These are phyloP conservation scores for Mormoops blainvillei DNA, from an alignment of 2,113 vertebrate species.

Conservation along the genomic window DNA sequence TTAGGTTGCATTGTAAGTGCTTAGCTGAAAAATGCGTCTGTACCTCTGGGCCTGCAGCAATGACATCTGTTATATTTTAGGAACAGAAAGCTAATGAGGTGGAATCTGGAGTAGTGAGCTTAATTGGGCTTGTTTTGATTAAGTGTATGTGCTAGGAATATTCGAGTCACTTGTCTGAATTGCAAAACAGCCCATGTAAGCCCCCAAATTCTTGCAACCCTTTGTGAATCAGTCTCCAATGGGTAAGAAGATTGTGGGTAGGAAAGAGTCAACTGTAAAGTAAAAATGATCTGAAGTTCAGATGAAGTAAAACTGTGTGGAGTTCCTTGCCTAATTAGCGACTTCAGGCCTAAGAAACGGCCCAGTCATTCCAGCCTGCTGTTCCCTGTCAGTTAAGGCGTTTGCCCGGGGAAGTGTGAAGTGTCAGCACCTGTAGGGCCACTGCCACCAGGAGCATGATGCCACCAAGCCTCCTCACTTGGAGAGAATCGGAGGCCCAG, in stretches of 20 bases:
- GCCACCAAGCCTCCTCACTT: neutral
- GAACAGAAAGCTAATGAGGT: slow-evolving; percentile 87
- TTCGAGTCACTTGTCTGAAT: slow-evolving; percentile 84
- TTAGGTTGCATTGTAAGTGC: slow-evolving; percentile 82
- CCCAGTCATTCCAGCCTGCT: slow-evolving; percentile 48
- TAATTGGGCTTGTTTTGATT: slow-evolving; percentile 89
- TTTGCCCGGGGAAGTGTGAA: neutral
- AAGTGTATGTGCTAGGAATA: slow-evolving; percentile 86
- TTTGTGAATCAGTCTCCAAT: slow-evolving; percentile 73
- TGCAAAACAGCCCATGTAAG: slow-evolving; percentile 78
- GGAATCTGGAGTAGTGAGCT: slow-evolving; percentile 85
- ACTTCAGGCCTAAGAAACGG: slow-evolving; percentile 58
- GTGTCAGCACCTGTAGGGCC: slow-evolving; percentile 22
- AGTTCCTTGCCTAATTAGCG: slow-evolving; percentile 70
- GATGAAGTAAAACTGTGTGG: slow-evolving; percentile 40
- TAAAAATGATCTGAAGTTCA: slow-evolving; percentile 71
- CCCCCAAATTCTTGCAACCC: slow-evolving; percentile 78
- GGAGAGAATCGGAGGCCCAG: neutral
- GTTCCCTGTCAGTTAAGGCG: slow-evolving; percentile 26
- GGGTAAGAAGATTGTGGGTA: slow-evolving; percentile 57
- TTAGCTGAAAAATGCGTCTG: slow-evolving; percentile 83
- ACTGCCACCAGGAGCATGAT: neutral
- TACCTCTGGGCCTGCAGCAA: slow-evolving; percentile 84
- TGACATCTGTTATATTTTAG: slow-evolving; percentile 89
- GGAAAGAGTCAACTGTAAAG: slow-evolving; percentile 69